These are phyloP conservation scores for Karalla daura DNA, from an alignment of 2,797 vertebrate species.

Conservation along the genomic window DNA sequence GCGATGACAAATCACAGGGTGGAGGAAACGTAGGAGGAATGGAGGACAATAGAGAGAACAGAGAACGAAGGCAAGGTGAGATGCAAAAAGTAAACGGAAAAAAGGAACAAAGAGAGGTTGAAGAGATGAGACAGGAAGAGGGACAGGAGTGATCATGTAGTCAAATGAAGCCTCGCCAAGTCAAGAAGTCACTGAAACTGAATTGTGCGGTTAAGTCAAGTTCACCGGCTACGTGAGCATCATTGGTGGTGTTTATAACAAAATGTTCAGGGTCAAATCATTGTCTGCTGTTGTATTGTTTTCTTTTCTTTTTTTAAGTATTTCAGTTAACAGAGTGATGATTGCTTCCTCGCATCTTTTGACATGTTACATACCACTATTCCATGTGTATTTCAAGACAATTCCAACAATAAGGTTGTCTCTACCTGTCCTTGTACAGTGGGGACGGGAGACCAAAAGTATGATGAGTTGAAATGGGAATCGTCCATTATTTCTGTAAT, in stretches of 20 bases:
- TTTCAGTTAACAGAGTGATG: slow-evolving; percentile 36
- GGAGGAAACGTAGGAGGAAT: neutral
- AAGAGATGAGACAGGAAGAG: slow-evolving; percentile 66
- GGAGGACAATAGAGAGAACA: slow-evolving; percentile 28
- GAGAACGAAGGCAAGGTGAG: slow-evolving; percentile 58
- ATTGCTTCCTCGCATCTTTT: slow-evolving; percentile 17
- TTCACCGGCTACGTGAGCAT: slow-evolving; percentile 31
- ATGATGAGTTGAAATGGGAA: slow-evolving; percentile 99
- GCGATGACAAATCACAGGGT: no score
- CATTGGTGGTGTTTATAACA: slow-evolving; percentile 36
- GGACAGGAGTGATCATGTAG: slow-evolving; percentile 63
- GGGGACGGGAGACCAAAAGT: slow-evolving; percentile 99
- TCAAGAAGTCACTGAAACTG: slow-evolving; percentile 34
- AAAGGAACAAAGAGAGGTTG: slow-evolving; percentile 36
- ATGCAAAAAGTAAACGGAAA: slow-evolving; percentile 57
- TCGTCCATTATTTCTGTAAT: slow-evolving; percentile 97
- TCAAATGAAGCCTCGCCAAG: slow-evolving; percentile 21
- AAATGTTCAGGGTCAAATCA: slow-evolving; percentile 43
- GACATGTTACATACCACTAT: slow-evolving; percentile 52
- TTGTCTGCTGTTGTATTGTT: slow-evolving; percentile 15
- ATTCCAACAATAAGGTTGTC: slow-evolving; percentile 83
- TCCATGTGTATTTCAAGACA: slow-evolving; percentile 79
- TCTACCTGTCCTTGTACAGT: slow-evolving; percentile 98
- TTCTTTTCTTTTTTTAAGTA: slow-evolving; percentile 23
- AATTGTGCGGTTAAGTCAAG: slow-evolving; percentile 29